Evolutionary conservation across 2,888 invertebrate genomes (phyloP).

Genomic region (Cecidostiba fungosa): DNA sequence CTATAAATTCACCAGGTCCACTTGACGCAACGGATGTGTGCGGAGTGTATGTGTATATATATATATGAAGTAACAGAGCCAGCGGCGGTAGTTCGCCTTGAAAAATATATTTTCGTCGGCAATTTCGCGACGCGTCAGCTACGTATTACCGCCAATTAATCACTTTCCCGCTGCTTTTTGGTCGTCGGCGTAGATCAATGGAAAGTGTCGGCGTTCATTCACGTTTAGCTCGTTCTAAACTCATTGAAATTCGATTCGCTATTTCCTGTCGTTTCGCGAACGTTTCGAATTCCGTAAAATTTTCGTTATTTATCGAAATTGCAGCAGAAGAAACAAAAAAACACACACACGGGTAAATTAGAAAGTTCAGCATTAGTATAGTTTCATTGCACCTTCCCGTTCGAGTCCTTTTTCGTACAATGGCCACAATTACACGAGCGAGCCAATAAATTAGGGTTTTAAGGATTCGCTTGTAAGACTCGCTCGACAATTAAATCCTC

Average conservation of each 20-base stretch:
- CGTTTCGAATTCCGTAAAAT: background rate
- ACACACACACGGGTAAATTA: background rate
- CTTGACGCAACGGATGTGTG: conserved; percentile 25
- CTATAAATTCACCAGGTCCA: background rate
- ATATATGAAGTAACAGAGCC: conserved; percentile 15
- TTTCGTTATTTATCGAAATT: background rate
- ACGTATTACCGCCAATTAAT: background rate
- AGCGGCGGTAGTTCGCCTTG: conserved; percentile 8
- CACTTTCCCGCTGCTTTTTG: background rate
- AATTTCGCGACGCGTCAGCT: conserved; percentile 2
- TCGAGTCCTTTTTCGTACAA: conserved; percentile 12
- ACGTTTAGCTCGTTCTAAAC: background rate
- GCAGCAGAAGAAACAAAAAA: background rate
- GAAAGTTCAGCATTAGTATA: background rate
- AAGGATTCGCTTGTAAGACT: conserved; percentile 44
- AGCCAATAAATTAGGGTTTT: conserved; percentile 54
- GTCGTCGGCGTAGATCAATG: background rate
- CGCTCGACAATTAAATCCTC: conserved; percentile 55
- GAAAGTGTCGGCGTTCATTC: conserved; percentile 25
- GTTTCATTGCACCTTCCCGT: conserved; percentile 2
- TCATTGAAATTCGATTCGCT: background rate
- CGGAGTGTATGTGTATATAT: background rate
- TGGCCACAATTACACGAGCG: conserved; percentile 40
- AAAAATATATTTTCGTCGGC: conserved; percentile 32
- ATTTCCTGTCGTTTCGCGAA: background rate